Evolutionary conservation across 92 coral and sea anemone species (phyloP).

Genomic region (Meandrina meandrites): DNA sequence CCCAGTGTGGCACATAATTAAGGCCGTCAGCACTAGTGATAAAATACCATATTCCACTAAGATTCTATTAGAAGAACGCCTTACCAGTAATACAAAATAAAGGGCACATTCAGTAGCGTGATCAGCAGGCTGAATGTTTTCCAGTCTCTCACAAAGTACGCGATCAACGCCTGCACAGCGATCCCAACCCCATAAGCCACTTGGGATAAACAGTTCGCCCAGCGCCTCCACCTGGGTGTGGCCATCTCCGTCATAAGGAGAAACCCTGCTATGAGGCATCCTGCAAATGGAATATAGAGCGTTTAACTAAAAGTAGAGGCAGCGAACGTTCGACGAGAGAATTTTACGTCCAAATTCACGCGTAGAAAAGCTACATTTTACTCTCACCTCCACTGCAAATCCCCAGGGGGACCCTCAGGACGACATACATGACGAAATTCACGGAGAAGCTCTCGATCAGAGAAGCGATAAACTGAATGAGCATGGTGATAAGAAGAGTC

Average conservation of each 20-base stretch:
- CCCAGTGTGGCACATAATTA: too few species aligned
- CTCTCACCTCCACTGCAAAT: constrained; percentile 98
- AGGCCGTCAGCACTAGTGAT: too few species aligned
- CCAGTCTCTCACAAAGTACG: constrained; percentile 83
- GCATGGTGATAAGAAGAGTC: constrained; percentile 84
- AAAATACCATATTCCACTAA: background rate
- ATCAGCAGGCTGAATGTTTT: constrained; percentile 76
- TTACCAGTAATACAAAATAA: constrained; percentile 86
- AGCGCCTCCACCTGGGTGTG: constrained; percentile 75
- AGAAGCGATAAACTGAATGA: constrained; percentile 86
- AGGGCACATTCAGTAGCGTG: constrained; percentile 82
- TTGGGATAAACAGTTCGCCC: constrained; percentile 91
- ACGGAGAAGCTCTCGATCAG: constrained; percentile 89
- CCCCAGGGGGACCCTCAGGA: constrained; percentile 89
- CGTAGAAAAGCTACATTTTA: background rate
- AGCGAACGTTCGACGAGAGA: background rate
- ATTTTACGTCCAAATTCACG: background rate
- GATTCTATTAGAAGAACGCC: constrained; percentile 1
- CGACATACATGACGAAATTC: constrained; percentile 87
- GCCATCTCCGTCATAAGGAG: constrained; percentile 97
- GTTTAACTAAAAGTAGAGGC: too few species aligned
- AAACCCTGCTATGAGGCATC: constrained; percentile 89
- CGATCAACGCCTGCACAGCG: constrained; percentile 84
- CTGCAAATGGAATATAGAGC: constrained; percentile 20
- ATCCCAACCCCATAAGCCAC: constrained; percentile 94